Base-by-base conservation (phyloP, 2,888 invertebrate genomes). In the Cenopis cana region DNA sequence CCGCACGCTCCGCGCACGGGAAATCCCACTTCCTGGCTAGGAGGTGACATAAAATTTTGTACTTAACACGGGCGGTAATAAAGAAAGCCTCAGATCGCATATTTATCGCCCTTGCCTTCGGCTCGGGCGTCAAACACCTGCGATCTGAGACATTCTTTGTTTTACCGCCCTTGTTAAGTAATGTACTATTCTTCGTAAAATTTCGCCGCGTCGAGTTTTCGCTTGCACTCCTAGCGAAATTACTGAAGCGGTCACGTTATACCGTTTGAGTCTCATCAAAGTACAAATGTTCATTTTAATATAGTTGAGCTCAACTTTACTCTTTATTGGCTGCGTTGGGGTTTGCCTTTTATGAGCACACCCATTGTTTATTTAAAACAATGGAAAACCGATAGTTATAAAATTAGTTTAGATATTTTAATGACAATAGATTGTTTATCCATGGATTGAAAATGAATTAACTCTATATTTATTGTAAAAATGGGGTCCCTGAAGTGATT, bases 221-320 rank as follows among this genome's bases (percentile, higher is more conserved):
- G 2, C 17, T 18, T 50, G 18, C 1, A 12, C 5, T 29, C 38
- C 41, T 11, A 72, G 75, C 36, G 73, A 41, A 59, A n/a, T 14
- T 69, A 67, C n/a, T 55, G 60, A 67, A 77, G 74, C 74, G 59
- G 77, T 72, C 68, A 8, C 9, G 72, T 72, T 75, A 77, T 67
- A 76, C 64, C 60, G 54, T 46, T 71, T 70, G 77, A 81, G 80
- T 77, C 79, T 81, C 79, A 78, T 84, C 81, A 83, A 83, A 84
- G 79, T 83, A 81, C 79, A 76, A 79, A 82, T 84, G 81, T 82
- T 82, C 82, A 81, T 82, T 84, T 81, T 84, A 84, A 84, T 82
- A 84, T 81, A 84, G 84, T 81, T 82, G 79, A 76, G 78, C 74
- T 74, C 74, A 75, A 77, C 80, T 82, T 78, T 73, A 72, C 74